Evolutionary conservation across 2,888 invertebrate genomes (phyloP), one percentile per base, ranked within the genome.

Genomic region (Gibbula magus): DNA sequence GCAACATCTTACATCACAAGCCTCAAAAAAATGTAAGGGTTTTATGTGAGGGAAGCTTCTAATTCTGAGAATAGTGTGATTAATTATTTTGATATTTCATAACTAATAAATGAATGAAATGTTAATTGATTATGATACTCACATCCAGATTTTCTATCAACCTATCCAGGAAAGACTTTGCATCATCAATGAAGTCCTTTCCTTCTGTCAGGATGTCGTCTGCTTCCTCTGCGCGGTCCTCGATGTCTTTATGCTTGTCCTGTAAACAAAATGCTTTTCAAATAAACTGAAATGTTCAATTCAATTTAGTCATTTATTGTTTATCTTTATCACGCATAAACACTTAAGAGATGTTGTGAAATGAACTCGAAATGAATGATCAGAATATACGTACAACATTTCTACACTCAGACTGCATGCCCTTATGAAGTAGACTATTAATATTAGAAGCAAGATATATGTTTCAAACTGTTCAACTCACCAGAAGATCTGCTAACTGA

Each of bases 91-190:
- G 25, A 25, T 16, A 5, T 56, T 56, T 25, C 25, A 20, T 1
- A 18, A 10, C 4, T 25, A 16, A 56, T 5, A 5, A 67, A 29
- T 67, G n/a, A 67, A 3, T 35, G 35, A 29, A n/a, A n/a, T n/a
- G n/a, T n/a, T n/a, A n/a, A n/a, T n/a, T n/a, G n/a, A n/a, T n/a
- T n/a, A n/a, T n/a, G n/a, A n/a, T 25, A 32, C 52, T 77, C 79
- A 88, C 88, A 79, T 73, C 52, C 10, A 84, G 79, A 66, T 86
- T 86, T 77, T 84, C 79, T 5, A 77, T 77, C n/a, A 84, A 80
- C n/a, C 79, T 52, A n/a, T 75, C 53, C 18, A 84, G 39, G 13
- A 80, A 77, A 3, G 80, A 82, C n/a, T 81, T 66, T 1, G 88
- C 86, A 77, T 84, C 84, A 45, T 82, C 76, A 1, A 86, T 67